Percentiles rank a stretch among this genome's conserved stretches.
Evolutionary conservation across 2,797 vertebrate species (phyloP).

Genomic region (Falco peregrinus): DNA sequence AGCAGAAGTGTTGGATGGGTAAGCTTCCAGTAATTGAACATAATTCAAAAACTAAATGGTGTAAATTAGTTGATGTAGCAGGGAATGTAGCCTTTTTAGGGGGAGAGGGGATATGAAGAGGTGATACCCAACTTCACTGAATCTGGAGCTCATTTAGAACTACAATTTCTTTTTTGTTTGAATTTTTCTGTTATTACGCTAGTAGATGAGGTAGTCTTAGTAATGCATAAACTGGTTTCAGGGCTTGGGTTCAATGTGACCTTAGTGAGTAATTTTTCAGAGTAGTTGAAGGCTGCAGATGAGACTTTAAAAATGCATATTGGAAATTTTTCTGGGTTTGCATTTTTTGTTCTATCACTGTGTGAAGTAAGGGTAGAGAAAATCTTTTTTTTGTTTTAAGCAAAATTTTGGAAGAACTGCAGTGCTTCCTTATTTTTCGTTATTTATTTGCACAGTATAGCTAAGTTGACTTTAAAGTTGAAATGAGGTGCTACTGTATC

Average conservation of each 20-base stretch:
- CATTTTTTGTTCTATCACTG: background rate
- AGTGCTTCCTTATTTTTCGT: background rate
- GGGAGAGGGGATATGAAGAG: background rate
- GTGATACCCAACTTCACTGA: background rate
- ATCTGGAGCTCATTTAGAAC: background rate
- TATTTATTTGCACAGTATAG: background rate
- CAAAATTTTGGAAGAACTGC: background rate
- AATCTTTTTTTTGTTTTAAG: background rate
- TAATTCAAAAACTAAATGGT: background rate
- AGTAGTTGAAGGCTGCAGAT: background rate
- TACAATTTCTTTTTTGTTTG: background rate
- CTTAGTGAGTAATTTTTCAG: background rate
- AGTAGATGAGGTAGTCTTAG: background rate
- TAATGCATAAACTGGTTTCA: background rate
- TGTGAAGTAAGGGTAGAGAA: background rate
- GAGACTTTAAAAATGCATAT: background rate
- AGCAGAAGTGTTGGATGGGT: conserved; percentile 98
- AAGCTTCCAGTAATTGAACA: conserved; percentile 62
- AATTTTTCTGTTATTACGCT: background rate
- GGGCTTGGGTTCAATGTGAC: background rate
- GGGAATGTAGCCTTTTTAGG: background rate
- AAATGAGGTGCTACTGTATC: background rate
- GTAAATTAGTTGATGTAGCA: background rate
- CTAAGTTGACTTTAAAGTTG: background rate
- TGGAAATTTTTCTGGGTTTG: background rate